Evolutionary conservation across 2,797 vertebrate species (phyloP).

Genomic region (Acanthis flammea): DNA sequence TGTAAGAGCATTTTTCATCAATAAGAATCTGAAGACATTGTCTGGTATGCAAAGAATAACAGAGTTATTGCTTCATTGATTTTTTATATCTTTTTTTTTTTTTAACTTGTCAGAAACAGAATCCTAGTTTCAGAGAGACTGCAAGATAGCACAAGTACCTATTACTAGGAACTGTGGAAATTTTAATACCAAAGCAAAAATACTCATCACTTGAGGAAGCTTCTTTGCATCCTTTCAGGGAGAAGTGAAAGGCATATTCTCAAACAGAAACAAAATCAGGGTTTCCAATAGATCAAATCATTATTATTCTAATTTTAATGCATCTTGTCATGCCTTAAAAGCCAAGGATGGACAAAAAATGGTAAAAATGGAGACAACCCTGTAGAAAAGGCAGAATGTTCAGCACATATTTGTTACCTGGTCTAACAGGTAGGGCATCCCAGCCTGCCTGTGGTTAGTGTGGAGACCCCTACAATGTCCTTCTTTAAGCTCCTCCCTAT

Average conservation of each 20-base stretch:
- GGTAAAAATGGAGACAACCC: not conserved
- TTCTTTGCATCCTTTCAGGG: not conserved
- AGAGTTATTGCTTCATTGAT: not conserved
- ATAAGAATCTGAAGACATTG: not conserved
- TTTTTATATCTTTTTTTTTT: not conserved
- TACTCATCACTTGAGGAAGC: not conserved
- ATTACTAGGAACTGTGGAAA: not conserved
- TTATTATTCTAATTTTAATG: not conserved
- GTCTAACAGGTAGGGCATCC: not conserved
- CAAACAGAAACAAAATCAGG: not conserved
- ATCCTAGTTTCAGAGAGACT: not conserved
- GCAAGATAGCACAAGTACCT: not conserved
- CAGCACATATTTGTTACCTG: not conserved
- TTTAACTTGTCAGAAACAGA: not conserved
- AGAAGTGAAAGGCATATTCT: not conserved
- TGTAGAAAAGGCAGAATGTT: not conserved
- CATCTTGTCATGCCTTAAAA: not conserved
- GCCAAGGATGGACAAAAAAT: not conserved
- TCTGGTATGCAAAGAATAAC: not conserved
- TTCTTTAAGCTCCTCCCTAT: not conserved
- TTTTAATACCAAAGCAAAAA: not conserved
- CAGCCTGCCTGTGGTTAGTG: not conserved
- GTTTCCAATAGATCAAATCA: not conserved
- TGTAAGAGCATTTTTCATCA: not conserved
- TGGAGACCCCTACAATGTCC: not conserved